Evolutionary conservation across 2,113 vertebrate genomes (phyloP).

Genomic region (Montifringilla adamsi): DNA sequence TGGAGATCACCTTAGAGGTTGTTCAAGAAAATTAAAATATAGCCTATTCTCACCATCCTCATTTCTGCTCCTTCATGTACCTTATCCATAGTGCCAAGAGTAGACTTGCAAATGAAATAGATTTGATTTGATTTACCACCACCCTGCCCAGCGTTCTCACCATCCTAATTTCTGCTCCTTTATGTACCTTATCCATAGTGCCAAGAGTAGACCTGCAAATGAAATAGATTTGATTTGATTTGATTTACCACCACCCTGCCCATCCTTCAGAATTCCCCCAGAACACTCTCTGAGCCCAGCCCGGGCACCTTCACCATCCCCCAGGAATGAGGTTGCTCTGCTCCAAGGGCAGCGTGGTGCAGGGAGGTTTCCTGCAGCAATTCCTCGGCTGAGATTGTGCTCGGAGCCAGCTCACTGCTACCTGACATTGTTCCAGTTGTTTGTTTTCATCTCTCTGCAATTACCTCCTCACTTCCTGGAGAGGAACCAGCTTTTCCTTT

Average conservation of each 20-base stretch:
- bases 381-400: neutral
- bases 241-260: accelerated
- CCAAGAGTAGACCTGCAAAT: neutral
- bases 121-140: neutral
- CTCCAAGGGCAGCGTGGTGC: neutral
- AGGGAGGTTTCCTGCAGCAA: neutral
- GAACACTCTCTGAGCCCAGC: neutral
- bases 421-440: neutral
- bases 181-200: neutral
- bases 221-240: neutral
- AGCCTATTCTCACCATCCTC: neutral
- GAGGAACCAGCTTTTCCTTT: neutral
- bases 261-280: neutral
- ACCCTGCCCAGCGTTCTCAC: neutral
- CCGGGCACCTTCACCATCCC: too few relatives aligned
- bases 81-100: neutral
- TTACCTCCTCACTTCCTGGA: neutral
- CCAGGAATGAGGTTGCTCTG: neutral
- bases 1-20: neutral
- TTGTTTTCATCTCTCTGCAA: neutral
- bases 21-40: neutral
- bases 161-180: neutral
- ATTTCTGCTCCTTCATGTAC: neutral
- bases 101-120: neutral
- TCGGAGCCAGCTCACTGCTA: neutral